Base-by-base conservation (phyloP, 1,140 invertebrate genomes). In the Drosophila tropicalis region DNA sequence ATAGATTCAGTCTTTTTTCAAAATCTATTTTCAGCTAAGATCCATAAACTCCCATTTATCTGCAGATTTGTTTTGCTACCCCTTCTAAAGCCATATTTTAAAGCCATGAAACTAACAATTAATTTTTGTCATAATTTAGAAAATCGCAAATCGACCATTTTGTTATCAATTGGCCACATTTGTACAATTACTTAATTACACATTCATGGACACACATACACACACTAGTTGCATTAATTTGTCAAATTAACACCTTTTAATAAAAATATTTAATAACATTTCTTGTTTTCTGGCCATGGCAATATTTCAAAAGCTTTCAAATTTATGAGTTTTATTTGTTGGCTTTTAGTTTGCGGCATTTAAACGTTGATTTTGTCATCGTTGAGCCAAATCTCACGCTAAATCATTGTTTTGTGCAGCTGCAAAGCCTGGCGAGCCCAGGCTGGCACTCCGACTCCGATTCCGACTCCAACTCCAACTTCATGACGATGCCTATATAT, bases 221-320 rank as follows among this genome's bases (percentile, higher is more conserved):
- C 51, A 39, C 15, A 36, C 41, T 64, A 41, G 67, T 76, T 67
- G 79, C 75, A 82, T 87, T 83, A 80, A 87, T 87, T 87, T 87
- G 83, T 87, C 83, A 87, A 71, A 89, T 89, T 87, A 87, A 89
- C 84, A 87, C 76, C 84, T 87, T 89, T 83, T 74, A 68, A 70
- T 89, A 79, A 75, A 73, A 79, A 65, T 61, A 55, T 79, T 87
- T 79, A 56, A 79, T 76, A 82, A 81, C 72, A 63, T 63, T 81
- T 84, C 58, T 39, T 70, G 51, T 70, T 41, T 12, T 15, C 63
- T 39, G n/a, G 39, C 32, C 41, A 25, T 7, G 51, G 65, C 82
- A 78, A 86, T 84, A 81, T 81, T 77, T 84, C 78, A 86, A 86
- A 86, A 79, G 79, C 79, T 60, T 34, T 40, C 32, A 82, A 82